A percentile compares a stretch with the other conserved stretches of the same genome.
phyloP scores from a whole-genome alignment of 2,888 invertebrate genomes.

The Polydrusus tereticollis region DNA sequence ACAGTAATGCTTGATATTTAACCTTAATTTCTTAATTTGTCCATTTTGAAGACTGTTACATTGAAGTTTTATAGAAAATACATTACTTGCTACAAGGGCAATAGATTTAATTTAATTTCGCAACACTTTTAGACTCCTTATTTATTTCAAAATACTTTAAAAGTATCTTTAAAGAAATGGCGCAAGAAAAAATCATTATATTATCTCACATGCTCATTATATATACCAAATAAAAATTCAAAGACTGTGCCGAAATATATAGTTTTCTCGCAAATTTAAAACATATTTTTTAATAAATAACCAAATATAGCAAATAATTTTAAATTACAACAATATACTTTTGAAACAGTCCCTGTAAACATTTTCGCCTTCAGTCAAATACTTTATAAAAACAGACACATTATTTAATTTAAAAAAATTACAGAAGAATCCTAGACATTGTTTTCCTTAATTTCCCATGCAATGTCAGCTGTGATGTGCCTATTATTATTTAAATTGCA shows the following conservation, averaged over 20 bases:
- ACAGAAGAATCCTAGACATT: slow-evolving; percentile 13
- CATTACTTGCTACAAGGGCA: slow-evolving; percentile 2
- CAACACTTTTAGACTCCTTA: too few species aligned
- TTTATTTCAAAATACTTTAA: neutral
- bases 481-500: slow-evolving; percentile 24
- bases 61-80: slow-evolving; percentile 4
- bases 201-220: too few species aligned
- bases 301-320: too few species aligned
- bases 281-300: too few species aligned
- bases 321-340: neutral
- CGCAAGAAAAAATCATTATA: too few species aligned
- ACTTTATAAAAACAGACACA: neutral
- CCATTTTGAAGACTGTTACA: slow-evolving; percentile 15
- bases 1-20: slow-evolving; percentile 15
- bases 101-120: neutral
- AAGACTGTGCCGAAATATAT: too few species aligned
- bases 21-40: slow-evolving; percentile 15
- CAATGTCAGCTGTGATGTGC: slow-evolving; percentile 4
- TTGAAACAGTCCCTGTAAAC: neutral
- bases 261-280: too few species aligned
- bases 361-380: neutral
- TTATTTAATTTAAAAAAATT: slow-evolving; percentile 13
- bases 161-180: too few species aligned
- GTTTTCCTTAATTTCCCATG: slow-evolving; percentile 22
- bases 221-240: too few species aligned